These are phyloP conservation scores for Xiphorhynchus erythropygius DNA, from an alignment of 2,797 vertebrate species.

Conservation along the genomic window DNA sequence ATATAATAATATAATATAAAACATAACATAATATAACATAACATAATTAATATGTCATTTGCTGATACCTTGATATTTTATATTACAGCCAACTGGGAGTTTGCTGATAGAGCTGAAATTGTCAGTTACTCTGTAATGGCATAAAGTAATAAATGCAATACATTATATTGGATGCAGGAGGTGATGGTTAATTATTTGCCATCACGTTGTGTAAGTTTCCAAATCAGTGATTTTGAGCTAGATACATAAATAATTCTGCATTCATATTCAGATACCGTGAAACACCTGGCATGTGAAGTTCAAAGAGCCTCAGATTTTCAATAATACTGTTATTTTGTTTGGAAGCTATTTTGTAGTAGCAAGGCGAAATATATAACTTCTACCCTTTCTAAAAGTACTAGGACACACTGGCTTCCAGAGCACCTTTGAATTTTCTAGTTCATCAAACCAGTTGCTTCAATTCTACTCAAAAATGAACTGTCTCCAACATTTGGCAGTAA, in stretches of 20 bases:
- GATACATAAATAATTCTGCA: not conserved
- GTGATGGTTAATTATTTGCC: not conserved
- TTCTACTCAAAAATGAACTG: not conserved
- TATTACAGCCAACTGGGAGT: not conserved
- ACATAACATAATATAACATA: not conserved
- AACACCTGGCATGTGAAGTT: not conserved
- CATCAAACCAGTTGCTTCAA: not conserved
- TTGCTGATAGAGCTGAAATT: not conserved
- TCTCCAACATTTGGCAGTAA: not conserved
- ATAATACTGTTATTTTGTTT: not conserved
- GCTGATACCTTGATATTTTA: not conserved
- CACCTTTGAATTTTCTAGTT: not conserved
- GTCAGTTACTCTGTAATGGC: not conserved
- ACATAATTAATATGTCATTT: not conserved
- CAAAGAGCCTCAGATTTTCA: not conserved
- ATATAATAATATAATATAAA: too few species aligned
- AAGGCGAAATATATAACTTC: not conserved
- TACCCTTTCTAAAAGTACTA: not conserved
- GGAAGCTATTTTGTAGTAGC: not conserved
- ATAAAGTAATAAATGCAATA: not conserved
- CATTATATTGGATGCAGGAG: not conserved
- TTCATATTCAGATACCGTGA: not conserved
- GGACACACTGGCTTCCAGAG: not conserved
- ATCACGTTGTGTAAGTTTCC: not conserved
- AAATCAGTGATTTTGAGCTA: not conserved